Evolutionary conservation across 2,113 vertebrate species (phyloP).

Genomic region (Rattus rattus): DNA sequence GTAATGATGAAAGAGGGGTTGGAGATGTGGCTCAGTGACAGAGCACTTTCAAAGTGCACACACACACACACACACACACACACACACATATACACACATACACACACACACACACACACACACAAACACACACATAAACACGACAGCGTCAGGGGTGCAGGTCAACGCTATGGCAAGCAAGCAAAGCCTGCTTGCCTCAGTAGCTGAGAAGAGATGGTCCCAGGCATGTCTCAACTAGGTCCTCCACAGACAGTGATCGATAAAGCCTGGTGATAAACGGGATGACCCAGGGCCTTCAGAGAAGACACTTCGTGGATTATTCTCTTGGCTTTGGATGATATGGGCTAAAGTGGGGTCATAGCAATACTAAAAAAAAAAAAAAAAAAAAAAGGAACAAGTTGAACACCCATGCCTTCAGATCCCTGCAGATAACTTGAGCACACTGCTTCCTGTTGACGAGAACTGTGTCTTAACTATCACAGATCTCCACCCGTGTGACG

Average conservation of each 20-base stretch:
- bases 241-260: neutral
- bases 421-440: neutral
- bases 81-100: neutral
- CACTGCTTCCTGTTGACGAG: constrained; percentile 45
- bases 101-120: neutral
- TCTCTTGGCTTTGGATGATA: neutral
- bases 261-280: neutral
- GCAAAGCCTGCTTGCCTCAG: neutral
- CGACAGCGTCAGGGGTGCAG: fast-evolving
- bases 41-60: neutral
- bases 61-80: neutral
- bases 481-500: constrained; percentile 43
- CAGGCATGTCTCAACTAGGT: neutral
- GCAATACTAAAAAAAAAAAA: neutral
- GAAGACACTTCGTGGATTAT: neutral
- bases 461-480: constrained; percentile 1
- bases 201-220: neutral
- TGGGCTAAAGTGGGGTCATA: neutral
- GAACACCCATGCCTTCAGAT: constrained; percentile 1
- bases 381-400: neutral
- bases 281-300: neutral
- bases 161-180: too few relatives aligned
- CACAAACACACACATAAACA: neutral
- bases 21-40: neutral
- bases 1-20: neutral